phyloP scores from a whole-genome alignment of 2,888 invertebrate species.

The Tricholauxania praeusta region DNA sequence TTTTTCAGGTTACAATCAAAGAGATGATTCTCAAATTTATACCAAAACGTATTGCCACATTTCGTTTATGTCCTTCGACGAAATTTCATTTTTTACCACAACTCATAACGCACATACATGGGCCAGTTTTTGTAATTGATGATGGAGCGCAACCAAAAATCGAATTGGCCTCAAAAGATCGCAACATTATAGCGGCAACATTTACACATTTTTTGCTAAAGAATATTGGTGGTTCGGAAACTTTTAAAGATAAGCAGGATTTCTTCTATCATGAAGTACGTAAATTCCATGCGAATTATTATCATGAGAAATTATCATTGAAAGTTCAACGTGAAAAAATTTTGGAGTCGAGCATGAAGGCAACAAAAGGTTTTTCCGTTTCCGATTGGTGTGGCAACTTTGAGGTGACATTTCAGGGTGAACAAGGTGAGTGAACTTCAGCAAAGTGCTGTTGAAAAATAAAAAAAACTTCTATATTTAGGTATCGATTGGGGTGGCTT shows the following conservation, averaged over 20 bases:
- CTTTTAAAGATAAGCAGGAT: constrained; percentile 87
- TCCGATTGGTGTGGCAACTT: constrained; percentile 96
- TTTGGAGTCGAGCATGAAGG: constrained; percentile 85
- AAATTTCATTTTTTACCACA: constrained; percentile 79
- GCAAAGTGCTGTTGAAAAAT: too few species aligned
- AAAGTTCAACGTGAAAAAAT: constrained; percentile 86
- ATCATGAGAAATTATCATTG: constrained; percentile 86
- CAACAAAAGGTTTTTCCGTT: constrained; percentile 85
- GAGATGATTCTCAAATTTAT: constrained; percentile 94
- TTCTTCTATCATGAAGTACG: constrained; percentile 86
- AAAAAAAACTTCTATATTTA: constrained; percentile 57
- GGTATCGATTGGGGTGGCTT: constrained; percentile 96
- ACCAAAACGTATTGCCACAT: constrained; percentile 90
- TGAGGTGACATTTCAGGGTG: constrained; percentile 93
- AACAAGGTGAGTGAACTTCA: constrained; percentile 77
- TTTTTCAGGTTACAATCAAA: constrained; percentile 82
- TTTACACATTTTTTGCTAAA: constrained; percentile 91
- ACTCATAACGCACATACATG: constrained; percentile 68
- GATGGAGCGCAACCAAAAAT: constrained; percentile 92
- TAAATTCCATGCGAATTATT: constrained; percentile 87
- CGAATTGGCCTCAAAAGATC: constrained; percentile 83
- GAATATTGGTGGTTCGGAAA: constrained; percentile 95
- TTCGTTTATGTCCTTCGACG: constrained; percentile 93
- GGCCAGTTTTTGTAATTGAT: constrained; percentile 82
- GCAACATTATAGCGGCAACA: constrained; percentile 92